A percentile compares a stretch with the other conserved stretches of the same genome.
Conservation (phyloP, 2,888 invertebrate genomes). For the Dexiosoma caninum region DNA sequence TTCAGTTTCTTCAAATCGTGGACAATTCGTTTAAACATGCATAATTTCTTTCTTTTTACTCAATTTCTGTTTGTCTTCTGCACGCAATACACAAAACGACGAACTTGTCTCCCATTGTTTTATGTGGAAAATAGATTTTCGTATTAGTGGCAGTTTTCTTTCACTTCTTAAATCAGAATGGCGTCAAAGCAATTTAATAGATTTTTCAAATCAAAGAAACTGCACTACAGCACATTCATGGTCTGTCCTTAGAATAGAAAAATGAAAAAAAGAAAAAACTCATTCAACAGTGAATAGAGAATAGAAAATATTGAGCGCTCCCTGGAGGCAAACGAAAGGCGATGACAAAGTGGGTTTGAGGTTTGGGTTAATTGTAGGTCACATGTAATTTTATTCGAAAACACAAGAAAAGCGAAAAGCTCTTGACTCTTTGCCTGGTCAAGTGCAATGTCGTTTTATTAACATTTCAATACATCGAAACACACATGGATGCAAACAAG, state of each 20-base stretch:
- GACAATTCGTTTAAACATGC: neutral
- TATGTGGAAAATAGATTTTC: neutral
- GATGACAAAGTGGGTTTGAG: neutral
- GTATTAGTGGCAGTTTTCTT: neutral
- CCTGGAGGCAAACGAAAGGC: neutral
- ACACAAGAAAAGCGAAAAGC: constrained; percentile 19
- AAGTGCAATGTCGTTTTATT: constrained; percentile 55
- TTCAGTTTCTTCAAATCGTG: too few relatives aligned
- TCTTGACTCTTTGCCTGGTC: constrained; percentile 43
- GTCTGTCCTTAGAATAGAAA: neutral
- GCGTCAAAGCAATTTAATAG: constrained; percentile 47
- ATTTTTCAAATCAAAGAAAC: constrained; percentile 36
- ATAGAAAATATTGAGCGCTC: constrained; percentile 29
- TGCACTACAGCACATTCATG: neutral
- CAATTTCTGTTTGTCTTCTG: neutral
- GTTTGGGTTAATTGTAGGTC: constrained; percentile 19
- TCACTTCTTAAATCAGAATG: constrained; percentile 17
- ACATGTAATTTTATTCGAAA: constrained; percentile 34
- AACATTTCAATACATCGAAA: constrained; percentile 23
- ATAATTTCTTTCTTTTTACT: neutral
- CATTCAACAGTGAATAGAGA: neutral
- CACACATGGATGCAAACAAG: neutral
- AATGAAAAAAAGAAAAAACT: neutral
- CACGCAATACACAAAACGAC: neutral
- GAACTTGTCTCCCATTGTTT: neutral